Percentiles rank a stretch among this genome's conserved stretches.
phyloP scores from a whole-genome alignment of 1,140 invertebrate species.

The Holotrichia oblita region DNA sequence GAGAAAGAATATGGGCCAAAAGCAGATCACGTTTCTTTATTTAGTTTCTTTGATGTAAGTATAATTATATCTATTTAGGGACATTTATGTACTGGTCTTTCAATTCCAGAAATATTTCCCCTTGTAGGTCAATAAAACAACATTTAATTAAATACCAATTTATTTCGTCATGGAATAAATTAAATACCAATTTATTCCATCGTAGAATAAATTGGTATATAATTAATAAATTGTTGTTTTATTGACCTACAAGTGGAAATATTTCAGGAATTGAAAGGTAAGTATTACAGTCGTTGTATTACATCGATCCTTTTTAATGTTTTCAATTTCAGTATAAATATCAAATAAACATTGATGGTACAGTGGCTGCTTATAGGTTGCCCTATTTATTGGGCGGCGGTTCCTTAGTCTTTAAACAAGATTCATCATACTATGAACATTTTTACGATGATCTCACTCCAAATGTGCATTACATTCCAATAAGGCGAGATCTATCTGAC shows the following conservation, averaged over 20 bases:
- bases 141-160: too few relatives aligned
- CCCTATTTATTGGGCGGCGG: slow-evolving; percentile 91
- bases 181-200: too few relatives aligned
- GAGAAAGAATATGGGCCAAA: slow-evolving; percentile 83
- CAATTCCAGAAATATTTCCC: too few relatives aligned
- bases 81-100: too few relatives aligned
- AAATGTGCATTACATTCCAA: slow-evolving; percentile 84
- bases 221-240: too few relatives aligned
- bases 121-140: too few relatives aligned
- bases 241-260: too few relatives aligned
- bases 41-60: slow-evolving; percentile 95
- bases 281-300: slow-evolving; percentile 52
- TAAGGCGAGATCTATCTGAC: slow-evolving; percentile 84
- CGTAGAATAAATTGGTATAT: too few relatives aligned
- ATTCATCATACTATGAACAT: slow-evolving; percentile 93
- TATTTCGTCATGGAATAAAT: too few relatives aligned
- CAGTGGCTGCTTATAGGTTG: slow-evolving; percentile 94
- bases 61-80: too few relatives aligned
- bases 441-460: slow-evolving; percentile 85
- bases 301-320: slow-evolving; percentile 36
- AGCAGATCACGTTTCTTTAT: slow-evolving; percentile 87
- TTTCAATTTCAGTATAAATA: slow-evolving; percentile 87
- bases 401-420: slow-evolving; percentile 90
- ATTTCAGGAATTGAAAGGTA: too few relatives aligned
- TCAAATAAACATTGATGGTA: slow-evolving; percentile 94